Evolutionary conservation across 2,797 vertebrate genomes (phyloP).

Genomic region (Halcyon smyrnensis): DNA sequence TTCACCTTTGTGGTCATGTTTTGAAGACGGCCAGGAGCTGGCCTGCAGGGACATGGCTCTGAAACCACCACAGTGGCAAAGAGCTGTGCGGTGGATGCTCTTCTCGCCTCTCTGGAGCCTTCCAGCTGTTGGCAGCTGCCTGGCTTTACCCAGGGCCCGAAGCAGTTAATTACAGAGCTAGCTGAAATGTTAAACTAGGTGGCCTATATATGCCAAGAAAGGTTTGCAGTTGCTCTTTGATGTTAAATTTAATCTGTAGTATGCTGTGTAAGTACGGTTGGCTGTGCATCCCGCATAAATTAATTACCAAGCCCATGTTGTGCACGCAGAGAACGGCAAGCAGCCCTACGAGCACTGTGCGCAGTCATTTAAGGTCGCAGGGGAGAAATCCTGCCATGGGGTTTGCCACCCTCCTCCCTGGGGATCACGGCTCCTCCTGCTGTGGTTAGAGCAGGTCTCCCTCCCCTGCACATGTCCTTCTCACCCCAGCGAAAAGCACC

Average conservation of each 20-base stretch:
- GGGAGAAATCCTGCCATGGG: not conserved
- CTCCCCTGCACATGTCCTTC: rapidly evolving
- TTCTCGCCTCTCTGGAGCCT: not conserved
- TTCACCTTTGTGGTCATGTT: not conserved
- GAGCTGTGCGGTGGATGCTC: not conserved
- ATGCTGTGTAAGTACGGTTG: not conserved
- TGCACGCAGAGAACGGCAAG: not conserved
- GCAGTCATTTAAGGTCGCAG: not conserved
- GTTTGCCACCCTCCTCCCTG: not conserved
- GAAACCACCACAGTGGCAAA: rapidly evolving
- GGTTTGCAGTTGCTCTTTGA: slow-evolving; percentile 32
- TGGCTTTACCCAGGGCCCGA: not conserved
- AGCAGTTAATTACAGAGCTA: slow-evolving; percentile 35
- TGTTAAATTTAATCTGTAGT: slow-evolving; percentile 46
- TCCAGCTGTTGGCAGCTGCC: not conserved
- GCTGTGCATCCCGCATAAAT: slow-evolving; percentile 22
- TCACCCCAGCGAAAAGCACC: not conserved
- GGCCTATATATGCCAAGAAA: slow-evolving; percentile 67
- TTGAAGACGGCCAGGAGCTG: not conserved
- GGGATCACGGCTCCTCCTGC: not conserved
- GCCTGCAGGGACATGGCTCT: rapidly evolving
- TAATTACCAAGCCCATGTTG: not conserved
- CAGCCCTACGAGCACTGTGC: rapidly evolving
- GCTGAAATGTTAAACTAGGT: slow-evolving; percentile 38
- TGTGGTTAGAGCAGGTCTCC: not conserved